phyloP scores from a whole-genome alignment of 2,888 invertebrate genomes.

The Cetonia aurata region DNA sequence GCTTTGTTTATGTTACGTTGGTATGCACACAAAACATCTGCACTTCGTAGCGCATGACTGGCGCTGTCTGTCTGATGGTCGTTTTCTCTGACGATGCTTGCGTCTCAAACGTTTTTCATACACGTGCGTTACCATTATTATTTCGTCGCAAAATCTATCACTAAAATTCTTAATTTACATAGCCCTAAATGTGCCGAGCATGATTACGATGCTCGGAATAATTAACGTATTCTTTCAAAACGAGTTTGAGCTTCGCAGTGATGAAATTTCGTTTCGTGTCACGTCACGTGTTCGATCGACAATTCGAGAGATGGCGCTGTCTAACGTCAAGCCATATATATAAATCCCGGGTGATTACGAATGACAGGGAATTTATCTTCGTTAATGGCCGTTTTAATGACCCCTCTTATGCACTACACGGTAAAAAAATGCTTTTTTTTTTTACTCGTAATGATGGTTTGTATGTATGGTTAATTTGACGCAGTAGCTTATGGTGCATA shows the following conservation, averaged over 20 bases:
- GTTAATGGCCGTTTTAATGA: conserved; percentile 33
- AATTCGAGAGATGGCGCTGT: too few species aligned
- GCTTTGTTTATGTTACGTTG: conserved; percentile 33
- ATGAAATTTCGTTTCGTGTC: too few species aligned
- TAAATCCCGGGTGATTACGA: conserved; percentile 32
- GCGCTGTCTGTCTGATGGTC: conserved; percentile 6
- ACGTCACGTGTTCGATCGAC: too few species aligned
- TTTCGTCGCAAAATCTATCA: conserved; percentile 33
- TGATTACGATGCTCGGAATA: too few species aligned
- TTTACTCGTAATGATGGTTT: too few species aligned
- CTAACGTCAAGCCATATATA: conserved; percentile 8
- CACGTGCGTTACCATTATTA: conserved; percentile 6
- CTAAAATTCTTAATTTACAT: neutral
- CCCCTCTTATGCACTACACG: conserved; percentile 9
- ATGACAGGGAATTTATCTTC: conserved; percentile 33
- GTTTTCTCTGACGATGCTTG: too few species aligned
- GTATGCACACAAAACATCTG: conserved; percentile 18
- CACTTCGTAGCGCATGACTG: conserved; percentile 31
- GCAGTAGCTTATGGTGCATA: too few species aligned
- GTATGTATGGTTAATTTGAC: too few species aligned
- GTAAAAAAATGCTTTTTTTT: conserved; percentile 21
- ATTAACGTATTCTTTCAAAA: too few species aligned
- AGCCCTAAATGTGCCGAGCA: too few species aligned
- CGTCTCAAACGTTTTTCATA: too few species aligned
- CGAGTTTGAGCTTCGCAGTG: too few species aligned